Percentiles rank a stretch among this genome's conserved stretches.
phyloP scores from a whole-genome alignment of 2,797 vertebrate genomes.

The Thripadectes ignobilis region DNA sequence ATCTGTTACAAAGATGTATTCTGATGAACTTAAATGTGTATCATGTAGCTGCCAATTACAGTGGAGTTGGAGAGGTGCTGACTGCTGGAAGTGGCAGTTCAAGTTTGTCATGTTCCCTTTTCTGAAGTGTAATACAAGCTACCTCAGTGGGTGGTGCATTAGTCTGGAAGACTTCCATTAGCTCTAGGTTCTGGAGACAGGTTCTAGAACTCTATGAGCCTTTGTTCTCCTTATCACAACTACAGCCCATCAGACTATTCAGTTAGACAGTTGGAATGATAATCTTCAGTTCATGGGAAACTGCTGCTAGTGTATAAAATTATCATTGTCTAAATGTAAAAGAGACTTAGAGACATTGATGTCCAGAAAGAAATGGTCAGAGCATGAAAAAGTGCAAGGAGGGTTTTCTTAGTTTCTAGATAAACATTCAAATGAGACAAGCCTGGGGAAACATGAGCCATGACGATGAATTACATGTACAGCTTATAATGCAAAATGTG shows the following conservation, averaged over 20 bases:
- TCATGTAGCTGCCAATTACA: background rate
- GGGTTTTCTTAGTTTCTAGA: background rate
- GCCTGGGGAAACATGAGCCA: background rate
- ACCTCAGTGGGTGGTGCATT: background rate
- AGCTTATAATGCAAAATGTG: background rate
- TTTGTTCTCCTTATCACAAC: background rate
- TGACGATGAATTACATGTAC: background rate
- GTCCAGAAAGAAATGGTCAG: background rate
- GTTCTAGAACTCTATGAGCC: accelerated
- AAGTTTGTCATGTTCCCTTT: background rate
- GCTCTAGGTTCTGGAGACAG: background rate
- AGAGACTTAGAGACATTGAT: background rate
- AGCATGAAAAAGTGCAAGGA: background rate
- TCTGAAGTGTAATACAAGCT: background rate
- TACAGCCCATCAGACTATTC: background rate
- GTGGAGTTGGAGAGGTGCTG: background rate
- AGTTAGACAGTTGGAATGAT: background rate
- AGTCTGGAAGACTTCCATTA: background rate
- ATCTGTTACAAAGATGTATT: background rate
- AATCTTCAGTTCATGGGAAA: background rate
- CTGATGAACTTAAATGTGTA: background rate
- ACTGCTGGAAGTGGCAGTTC: background rate
- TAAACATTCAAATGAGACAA: background rate
- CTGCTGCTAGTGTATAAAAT: background rate
- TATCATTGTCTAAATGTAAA: background rate